Evolutionary conservation across 2,797 vertebrate species (phyloP).

Genomic region (Lophotriccus pileatus): DNA sequence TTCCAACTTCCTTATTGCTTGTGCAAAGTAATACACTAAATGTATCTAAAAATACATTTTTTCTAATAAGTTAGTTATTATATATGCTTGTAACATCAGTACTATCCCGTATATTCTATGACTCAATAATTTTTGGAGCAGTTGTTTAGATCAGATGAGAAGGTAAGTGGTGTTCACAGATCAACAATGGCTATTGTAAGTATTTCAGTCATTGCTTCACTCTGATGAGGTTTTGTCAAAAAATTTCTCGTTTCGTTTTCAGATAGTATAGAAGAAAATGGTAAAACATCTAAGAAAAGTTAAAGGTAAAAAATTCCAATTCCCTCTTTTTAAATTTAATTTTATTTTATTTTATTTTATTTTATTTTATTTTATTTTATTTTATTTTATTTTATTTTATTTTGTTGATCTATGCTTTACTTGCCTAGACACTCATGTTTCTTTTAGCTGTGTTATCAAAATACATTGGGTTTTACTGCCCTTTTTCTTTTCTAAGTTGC

Average conservation of each 20-base stretch:
- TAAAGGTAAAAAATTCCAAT: not conserved
- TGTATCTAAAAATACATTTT: not conserved
- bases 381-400: not conserved
- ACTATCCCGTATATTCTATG: not conserved
- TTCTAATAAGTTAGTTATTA: not conserved
- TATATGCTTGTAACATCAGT: not conserved
- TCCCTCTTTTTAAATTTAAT: accelerated
- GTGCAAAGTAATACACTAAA: not conserved
- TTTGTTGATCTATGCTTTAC: not conserved
- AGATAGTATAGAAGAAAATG: not conserved
- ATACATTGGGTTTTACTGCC: accelerated
- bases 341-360: not conserved
- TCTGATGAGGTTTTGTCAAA: not conserved
- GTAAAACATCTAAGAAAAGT: not conserved
- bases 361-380: not conserved
- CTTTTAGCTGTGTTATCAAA: not conserved
- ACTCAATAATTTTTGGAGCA: not conserved
- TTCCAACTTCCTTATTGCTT: not conserved
- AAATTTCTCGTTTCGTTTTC: not conserved
- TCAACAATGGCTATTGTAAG: not conserved
- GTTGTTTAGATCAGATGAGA: not conserved
- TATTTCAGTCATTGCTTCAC: not conserved
- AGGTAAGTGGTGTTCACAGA: not conserved
- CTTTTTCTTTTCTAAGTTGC: not conserved
- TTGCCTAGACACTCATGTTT: not conserved